These are phyloP conservation scores for Mesoclemmys tuberculata DNA, from an alignment of 2,113 vertebrate species.

Conservation along the genomic window DNA sequence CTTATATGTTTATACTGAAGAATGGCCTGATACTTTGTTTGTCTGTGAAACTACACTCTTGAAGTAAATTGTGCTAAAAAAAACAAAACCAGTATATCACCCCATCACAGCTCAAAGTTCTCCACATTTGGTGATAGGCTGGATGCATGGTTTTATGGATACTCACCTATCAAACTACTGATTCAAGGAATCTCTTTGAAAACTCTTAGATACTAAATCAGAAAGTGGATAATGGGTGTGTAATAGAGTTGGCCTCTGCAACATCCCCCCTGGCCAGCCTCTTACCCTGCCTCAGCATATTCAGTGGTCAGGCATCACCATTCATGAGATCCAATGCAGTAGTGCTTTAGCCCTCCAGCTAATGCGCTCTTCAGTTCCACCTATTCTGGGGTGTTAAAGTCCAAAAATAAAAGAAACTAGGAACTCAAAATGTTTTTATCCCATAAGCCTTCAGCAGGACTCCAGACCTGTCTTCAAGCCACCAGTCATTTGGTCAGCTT, in stretches of 20 bases:
- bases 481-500: background rate
- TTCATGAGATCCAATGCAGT: background rate
- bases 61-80: background rate
- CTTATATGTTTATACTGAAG: background rate
- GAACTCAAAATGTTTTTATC: background rate
- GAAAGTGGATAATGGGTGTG: background rate
- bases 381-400: background rate
- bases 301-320: background rate
- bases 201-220: background rate
- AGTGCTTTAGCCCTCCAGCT: background rate
- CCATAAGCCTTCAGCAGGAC: background rate
- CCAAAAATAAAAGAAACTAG: background rate
- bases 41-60: background rate
- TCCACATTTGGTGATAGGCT: background rate
- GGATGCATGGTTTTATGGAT: background rate
- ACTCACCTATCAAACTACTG: background rate
- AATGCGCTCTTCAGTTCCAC: background rate
- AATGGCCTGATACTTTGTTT: background rate
- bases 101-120: background rate
- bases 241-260: background rate
- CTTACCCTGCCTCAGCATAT: background rate
- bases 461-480: background rate
- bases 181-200: background rate
- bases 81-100: background rate
- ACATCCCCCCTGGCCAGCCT: background rate